Percentiles rank a stretch among this genome's conserved stretches.
Evolutionary conservation across 2,113 vertebrate genomes (phyloP).

Genomic region (Mola mola): DNA sequence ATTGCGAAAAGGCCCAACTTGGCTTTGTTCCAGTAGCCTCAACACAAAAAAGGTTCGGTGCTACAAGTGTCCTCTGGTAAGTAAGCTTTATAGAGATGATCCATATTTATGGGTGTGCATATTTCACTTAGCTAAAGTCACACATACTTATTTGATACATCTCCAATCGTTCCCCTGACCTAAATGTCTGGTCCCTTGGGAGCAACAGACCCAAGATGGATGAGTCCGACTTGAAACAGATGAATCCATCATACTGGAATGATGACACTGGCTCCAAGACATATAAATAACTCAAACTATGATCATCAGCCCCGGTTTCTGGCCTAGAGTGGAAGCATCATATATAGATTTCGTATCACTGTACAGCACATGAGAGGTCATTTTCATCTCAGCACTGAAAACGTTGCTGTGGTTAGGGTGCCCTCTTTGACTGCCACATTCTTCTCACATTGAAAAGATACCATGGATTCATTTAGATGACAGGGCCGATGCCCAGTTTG

Average conservation of each 20-base stretch:
- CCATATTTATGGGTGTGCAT: too few relatives aligned
- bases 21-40: too few relatives aligned
- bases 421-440: conserved; percentile 47
- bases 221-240: conserved; percentile 9
- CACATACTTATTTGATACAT: neutral
- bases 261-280: conserved; percentile 28
- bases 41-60: too few relatives aligned
- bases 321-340: conserved; percentile 36
- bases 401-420: too few relatives aligned
- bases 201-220: conserved; percentile 11
- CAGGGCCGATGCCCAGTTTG: conserved; percentile 33
- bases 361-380: conserved; percentile 36
- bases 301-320: conserved; percentile 26
- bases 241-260: conserved; percentile 13
- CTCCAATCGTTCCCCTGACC: neutral
- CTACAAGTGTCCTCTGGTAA: too few relatives aligned
- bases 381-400: conserved; percentile 48
- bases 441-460: conserved; percentile 55
- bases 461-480: conserved; percentile 62
- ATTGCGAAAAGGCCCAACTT: too few relatives aligned
- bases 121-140: too few relatives aligned
- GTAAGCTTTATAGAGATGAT: too few relatives aligned
- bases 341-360: conserved; percentile 60
- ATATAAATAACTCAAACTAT: conserved; percentile 39
- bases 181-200: conserved; percentile 21